Conservation (phyloP, 2,113 vertebrate species). For the Promerops cafer region DNA sequence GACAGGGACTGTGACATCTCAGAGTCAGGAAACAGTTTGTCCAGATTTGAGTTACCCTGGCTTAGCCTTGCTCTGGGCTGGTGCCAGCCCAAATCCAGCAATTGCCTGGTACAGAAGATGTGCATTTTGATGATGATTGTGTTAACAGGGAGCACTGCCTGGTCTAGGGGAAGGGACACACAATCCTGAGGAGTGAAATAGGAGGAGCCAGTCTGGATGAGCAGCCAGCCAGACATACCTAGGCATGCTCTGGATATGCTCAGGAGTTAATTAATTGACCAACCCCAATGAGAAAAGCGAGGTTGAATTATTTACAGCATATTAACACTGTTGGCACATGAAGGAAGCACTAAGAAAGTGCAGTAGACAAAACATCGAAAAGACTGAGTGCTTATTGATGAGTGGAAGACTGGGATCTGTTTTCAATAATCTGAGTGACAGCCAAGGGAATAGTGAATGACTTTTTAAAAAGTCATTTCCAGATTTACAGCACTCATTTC, state of each 20-base stretch:
- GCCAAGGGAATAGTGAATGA: not conserved
- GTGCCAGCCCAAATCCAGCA: not conserved
- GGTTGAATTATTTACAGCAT: not conserved
- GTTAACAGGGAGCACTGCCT: not conserved
- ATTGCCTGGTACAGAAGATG: not conserved
- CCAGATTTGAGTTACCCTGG: not conserved
- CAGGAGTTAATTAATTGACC: constrained; percentile 12
- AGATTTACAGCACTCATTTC: not conserved
- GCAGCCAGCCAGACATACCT: not conserved
- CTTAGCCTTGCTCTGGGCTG: not conserved
- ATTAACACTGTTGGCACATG: not conserved
- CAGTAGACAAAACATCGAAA: not conserved
- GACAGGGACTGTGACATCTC: not conserved
- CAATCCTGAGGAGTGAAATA: not conserved
- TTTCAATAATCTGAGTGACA: constrained; percentile 31
- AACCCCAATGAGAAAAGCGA: not conserved
- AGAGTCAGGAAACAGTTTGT: not conserved
- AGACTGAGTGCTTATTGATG: not conserved
- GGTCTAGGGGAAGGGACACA: fast-evolving
- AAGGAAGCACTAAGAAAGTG: not conserved
- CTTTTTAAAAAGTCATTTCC: not conserved
- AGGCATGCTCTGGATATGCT: not conserved
- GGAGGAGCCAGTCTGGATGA: not conserved
- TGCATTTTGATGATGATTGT: not conserved
- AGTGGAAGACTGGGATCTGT: not conserved